Conservation (phyloP, 2,888 invertebrate species). For the Trichogramma evanescens region DNA sequence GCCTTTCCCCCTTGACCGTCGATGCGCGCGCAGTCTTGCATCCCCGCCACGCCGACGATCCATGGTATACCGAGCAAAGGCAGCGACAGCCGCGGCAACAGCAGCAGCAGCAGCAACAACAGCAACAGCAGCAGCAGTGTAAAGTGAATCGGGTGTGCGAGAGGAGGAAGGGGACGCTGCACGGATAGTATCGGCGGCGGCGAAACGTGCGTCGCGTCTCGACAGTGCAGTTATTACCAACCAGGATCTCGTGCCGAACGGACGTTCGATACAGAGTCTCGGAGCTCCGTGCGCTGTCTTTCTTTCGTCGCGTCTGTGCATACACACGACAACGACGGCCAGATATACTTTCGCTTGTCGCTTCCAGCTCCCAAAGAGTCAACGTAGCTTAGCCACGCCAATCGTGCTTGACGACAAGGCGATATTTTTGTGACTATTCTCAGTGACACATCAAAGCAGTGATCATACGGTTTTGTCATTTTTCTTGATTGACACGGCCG, state of each 20-base stretch:
- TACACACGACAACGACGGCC: background rate
- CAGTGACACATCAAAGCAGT: no score
- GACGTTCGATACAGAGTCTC: conserved; percentile 27
- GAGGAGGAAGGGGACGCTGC: background rate
- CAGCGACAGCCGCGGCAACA: conserved; percentile 1
- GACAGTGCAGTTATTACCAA: conserved; percentile 38
- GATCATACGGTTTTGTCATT: no score
- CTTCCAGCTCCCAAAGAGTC: no score
- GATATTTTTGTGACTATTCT: no score
- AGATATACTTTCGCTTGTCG: no score
- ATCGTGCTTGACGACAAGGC: no score
- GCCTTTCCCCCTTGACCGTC: background rate
- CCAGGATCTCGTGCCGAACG: conserved; percentile 45
- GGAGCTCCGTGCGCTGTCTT: conserved; percentile 23
- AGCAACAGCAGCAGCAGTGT: conserved; percentile 23
- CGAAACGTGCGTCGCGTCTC: background rate
- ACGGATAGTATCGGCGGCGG: conserved; percentile 11
- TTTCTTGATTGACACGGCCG: no score
- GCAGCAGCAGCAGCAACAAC: conserved; percentile 22
- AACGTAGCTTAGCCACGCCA: no score
- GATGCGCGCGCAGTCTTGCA: conserved; percentile 17
- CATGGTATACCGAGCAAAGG: background rate
- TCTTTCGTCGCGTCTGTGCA: conserved; percentile 31
- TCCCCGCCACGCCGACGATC: background rate
- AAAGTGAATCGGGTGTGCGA: background rate